Evolutionary conservation across 2,113 vertebrate species (phyloP).

Genomic region (Dendrocopos noguchii): DNA sequence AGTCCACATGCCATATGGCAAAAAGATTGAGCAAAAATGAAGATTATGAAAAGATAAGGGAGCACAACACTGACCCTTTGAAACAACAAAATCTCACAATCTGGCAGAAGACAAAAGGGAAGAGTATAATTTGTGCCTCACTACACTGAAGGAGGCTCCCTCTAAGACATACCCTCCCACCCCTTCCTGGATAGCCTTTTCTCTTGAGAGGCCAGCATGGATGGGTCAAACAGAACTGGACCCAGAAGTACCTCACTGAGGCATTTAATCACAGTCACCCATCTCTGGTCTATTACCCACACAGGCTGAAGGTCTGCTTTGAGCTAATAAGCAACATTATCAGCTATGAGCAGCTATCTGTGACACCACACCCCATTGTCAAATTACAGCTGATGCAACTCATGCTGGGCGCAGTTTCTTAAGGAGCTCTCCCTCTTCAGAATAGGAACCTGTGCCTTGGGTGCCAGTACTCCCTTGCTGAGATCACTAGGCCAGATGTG

Average conservation of each 20-base stretch:
- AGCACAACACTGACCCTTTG: neutral
- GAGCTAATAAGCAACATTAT: neutral
- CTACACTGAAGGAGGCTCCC: neutral
- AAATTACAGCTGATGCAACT: constrained; percentile 18
- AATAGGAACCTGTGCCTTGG: fast-evolving
- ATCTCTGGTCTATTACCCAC: neutral
- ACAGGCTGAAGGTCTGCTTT: neutral
- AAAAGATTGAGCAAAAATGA: neutral
- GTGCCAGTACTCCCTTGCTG: neutral
- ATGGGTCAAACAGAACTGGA: neutral
- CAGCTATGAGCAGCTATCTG: neutral
- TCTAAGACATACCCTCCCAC: neutral
- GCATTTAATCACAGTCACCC: fast-evolving
- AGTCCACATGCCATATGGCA: fast-evolving
- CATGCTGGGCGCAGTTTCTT: neutral
- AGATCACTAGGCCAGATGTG: fast-evolving
- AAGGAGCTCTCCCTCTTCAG: neutral
- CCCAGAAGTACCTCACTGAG: neutral
- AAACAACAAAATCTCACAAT: neutral
- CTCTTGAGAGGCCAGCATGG: neutral
- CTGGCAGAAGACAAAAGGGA: neutral
- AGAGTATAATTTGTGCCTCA: neutral
- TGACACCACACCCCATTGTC: neutral
- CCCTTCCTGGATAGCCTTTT: neutral
- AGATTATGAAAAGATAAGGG: neutral